Conservation (phyloP, 2,113 vertebrate genomes). For the Syrrhaptes paradoxus region DNA sequence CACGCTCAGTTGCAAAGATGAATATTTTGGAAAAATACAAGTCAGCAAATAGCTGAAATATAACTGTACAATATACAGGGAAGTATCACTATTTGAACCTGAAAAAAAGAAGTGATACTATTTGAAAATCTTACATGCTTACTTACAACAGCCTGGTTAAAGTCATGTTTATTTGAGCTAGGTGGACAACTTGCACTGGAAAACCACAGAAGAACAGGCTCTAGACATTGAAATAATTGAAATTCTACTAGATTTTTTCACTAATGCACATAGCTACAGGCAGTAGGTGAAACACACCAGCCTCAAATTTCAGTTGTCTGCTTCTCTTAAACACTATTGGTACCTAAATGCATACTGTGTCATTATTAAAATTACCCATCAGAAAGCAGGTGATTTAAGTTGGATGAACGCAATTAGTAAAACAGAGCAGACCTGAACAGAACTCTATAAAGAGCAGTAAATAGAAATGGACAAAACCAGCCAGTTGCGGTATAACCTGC, state of each 20-base stretch:
- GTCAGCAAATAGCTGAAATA: background rate
- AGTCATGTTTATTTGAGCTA: background rate
- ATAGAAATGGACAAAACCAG: background rate
- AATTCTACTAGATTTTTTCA: background rate
- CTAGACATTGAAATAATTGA: background rate
- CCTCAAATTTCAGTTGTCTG: background rate
- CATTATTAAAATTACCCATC: background rate
- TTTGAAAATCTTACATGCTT: rapidly evolving
- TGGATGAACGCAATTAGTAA: too few species aligned
- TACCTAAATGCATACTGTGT: background rate
- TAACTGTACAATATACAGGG: background rate
- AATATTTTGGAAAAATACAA: background rate
- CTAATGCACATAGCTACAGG: background rate
- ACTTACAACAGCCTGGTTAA: background rate
- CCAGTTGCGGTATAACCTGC: background rate
- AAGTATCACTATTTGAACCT: background rate
- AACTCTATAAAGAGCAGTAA: background rate
- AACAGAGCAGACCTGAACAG: background rate
- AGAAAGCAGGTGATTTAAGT: background rate
- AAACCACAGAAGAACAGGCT: background rate
- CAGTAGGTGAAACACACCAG: background rate
- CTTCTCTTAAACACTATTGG: background rate
- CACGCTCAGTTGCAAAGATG: background rate
- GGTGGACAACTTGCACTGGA: background rate
- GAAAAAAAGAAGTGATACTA: background rate